Base-by-base conservation (phyloP, 1,140 invertebrate species). In the Araneus ventricosus region DNA sequence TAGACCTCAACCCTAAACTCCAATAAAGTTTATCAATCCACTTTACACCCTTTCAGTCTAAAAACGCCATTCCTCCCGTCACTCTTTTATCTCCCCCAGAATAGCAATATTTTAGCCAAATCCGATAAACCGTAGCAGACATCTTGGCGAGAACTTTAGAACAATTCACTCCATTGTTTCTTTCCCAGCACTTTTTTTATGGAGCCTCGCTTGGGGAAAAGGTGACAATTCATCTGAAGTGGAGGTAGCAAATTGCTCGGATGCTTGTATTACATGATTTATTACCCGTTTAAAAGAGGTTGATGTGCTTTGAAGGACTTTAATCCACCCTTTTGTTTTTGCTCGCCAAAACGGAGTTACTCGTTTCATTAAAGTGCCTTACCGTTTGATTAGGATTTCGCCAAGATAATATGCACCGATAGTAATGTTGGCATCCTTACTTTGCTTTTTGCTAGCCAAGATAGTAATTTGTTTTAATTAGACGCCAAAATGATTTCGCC, bases 221-320 rank as follows among this genome's bases (percentile, higher is more conserved):
- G 70, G 70, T 75, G 70, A 75, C 70, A 75, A 75, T 37, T 75
- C 70, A 75, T 34, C 8, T 75, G 70, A 75, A 75, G 70, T 20
- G 30, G 70, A 75, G 30, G 30, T 34, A 75, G 30, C 27, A 75
- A 75, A 75, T 75, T 75, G 27, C 30, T 75, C 30, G 30, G 20
- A 75, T 75, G 70, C 27, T 75, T 75, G 17, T 14, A 34, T 22
- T 75, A 70, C 30, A 75, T 75, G 70, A 75, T 75, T 75, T 75
- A 34, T 75, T 37, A 6, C 70, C 30, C 67, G 67, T 30, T 75
- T 75, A 75, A 75, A 37, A 37, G 20, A 22, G 30, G 4, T 37
- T 75, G 30, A 75, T 75, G 20, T 20, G 34, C 14, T 34, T 37
- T 20, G 70, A 75, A 75, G 30, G 34, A 27, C 10, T 27, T 27